Evolutionary conservation across 1,140 invertebrate genomes (phyloP), one percentile per base, ranked within the genome.

Genomic region (Anoplophora glabripennis): DNA sequence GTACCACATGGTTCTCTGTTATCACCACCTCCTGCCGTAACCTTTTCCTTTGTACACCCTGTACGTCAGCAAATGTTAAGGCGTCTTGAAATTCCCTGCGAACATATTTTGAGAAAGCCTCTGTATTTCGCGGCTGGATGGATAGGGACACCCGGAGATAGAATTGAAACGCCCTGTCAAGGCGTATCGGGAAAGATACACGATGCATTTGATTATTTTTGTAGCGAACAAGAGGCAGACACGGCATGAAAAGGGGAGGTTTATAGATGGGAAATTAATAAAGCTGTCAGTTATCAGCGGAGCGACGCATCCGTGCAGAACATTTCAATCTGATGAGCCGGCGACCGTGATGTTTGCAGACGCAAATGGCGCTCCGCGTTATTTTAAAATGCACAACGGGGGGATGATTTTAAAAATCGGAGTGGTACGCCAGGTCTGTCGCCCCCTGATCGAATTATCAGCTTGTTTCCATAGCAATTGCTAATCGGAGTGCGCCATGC

Each of bases 201-300:
- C 52, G 45, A 52, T 40, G 53, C 51, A 55, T 63, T 58, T 60
- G 52, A 61, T 28, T 61, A 57, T 57, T 53, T 47, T 41, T 49
- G 49, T 41, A 40, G 36, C 36, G 48, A 63, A 63, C 61, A 59
- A 63, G 56, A 53, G 59, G 48, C 62, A 61, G 70, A 75, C 74
- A 73, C 72, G 71, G 69, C 66, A 63, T 72, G 76, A 54, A 51
- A 54, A 55, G 59, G 62, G 55, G 64, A 44, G 53, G 57, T 48
- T 67, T 56, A 59, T 66, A 60, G 69, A 66, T 80, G 80, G 78
- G 78, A 83, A 86, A 85, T 85, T 85, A 86, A 86, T 85, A 86
- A 86, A 85, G 83, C 82, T 84, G 84, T 85, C 83, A 84, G 80
- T 84, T 84, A 81, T 82, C 44, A 42, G 75, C 76, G 77, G 38